phyloP scores from a whole-genome alignment of 2,888 invertebrate genomes.

The Ecliptopera silaceata region DNA sequence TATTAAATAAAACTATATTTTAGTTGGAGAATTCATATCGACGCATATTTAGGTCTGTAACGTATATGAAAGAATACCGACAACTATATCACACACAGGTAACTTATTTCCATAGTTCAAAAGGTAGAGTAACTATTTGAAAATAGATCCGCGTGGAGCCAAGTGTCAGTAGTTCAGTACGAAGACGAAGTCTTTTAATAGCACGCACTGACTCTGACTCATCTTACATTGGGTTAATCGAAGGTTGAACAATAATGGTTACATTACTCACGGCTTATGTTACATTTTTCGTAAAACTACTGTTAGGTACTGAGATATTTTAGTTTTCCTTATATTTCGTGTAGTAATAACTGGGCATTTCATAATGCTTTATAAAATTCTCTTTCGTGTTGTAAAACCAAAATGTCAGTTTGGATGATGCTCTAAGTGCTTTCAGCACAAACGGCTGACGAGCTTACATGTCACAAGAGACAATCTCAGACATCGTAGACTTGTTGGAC shows the following conservation, averaged over 20 bases:
- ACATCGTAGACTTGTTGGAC: constrained; percentile 9
- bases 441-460: neutral
- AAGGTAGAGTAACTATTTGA: constrained; percentile 40
- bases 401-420: neutral
- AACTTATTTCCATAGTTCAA: constrained; percentile 36
- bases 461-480: constrained; percentile 10
- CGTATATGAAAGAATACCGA: constrained; percentile 1
- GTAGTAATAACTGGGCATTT: neutral
- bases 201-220: constrained; percentile 63
- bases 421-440: neutral
- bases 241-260: constrained; percentile 55
- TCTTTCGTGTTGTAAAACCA: neutral
- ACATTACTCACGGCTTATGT: constrained; percentile 30
- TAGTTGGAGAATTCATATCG: neutral
- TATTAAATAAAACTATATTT: neutral
- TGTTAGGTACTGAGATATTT: constrained; percentile 12
- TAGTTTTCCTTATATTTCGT: neutral
- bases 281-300: constrained; percentile 19
- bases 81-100: constrained; percentile 21
- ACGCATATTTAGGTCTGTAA: neutral
- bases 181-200: constrained; percentile 68
- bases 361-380: neutral
- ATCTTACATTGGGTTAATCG: constrained; percentile 72
- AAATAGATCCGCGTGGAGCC: constrained; percentile 63
- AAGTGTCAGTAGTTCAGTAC: constrained; percentile 54